Evolutionary conservation across 2,113 vertebrate species (phyloP), one percentile per base, ranked within the genome.

Genomic region (Panthera tigris): DNA sequence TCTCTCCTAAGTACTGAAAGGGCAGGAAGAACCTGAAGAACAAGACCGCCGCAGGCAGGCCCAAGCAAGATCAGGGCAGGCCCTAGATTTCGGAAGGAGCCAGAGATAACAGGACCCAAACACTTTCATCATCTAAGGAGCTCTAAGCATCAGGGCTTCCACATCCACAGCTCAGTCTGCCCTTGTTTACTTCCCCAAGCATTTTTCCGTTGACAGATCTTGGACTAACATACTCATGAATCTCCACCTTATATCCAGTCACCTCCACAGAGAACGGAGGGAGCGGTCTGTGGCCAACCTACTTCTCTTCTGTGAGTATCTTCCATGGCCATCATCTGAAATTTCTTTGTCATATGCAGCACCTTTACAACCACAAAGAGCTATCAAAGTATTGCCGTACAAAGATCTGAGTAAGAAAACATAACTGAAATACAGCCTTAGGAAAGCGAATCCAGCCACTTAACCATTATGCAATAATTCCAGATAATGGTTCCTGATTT

Each of bases 21-120:
- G 39, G 50, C 85, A 81, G 65, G 89, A 88, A 97, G 92, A 98
- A 98, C 96, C 80, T 87, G 97, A 97, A 84, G 84, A 94, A 31
- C 95, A 79, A 48, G 95, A 31, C 13, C 25, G 13, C 15, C 21
- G 8, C 9, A 2, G 87, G 80, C 96, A 96, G 87, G 97, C 76
- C 87, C 29, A 6, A 81, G 87, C 97, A 95, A 83, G 88, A 83
- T 0, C 29, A n/a, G 92, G 65, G 23, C 89, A 83, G 80, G 90
- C 71, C 21, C 29, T 36, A 81, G 7, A 36, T 85, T 89, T 31
- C 5, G 27, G 78, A 96, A 76, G 90, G n/a, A 94, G 87, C 41
- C 85, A 83, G 55, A 96, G 97, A 94, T 95, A 97, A 94, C 90
- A 94, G 81, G n/a, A 83, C n/a, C 27, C 10, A 0, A 4, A 15